These are phyloP conservation scores for Acanthurus tractus DNA, from an alignment of 2,797 vertebrate species.

Conservation along the genomic window DNA sequence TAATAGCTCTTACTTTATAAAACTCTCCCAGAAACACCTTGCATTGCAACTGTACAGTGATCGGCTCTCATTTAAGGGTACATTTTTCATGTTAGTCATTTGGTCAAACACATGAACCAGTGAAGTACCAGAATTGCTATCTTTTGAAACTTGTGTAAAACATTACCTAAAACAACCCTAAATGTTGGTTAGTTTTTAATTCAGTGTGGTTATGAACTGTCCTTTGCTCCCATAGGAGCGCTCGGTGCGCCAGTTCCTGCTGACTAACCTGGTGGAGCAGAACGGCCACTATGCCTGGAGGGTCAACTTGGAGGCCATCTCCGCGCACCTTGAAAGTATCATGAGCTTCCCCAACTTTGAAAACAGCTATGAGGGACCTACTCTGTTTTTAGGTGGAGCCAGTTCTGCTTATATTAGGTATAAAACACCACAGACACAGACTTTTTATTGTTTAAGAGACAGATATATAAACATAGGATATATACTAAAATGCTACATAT, in stretches of 20 bases:
- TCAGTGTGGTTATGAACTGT: not conserved
- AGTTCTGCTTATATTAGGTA: constrained; percentile 94
- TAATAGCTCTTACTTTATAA: too few species aligned
- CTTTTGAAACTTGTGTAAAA: too few species aligned
- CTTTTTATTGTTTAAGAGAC: not conserved
- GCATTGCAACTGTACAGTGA: too few species aligned
- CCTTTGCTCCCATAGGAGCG: constrained; percentile 79
- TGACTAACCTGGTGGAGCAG: constrained; percentile 93
- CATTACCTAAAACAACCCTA: too few species aligned
- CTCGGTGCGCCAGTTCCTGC: constrained; percentile 90
- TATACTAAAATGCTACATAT: not conserved
- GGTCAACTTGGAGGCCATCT: constrained; percentile 92
- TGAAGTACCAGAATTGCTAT: too few species aligned
- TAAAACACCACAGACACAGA: constrained; percentile 6
- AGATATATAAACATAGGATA: not conserved
- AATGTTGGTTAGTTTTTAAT: not conserved
- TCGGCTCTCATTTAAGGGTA: too few species aligned
- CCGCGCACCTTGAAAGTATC: constrained; percentile 87
- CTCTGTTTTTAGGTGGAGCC: constrained; percentile 93
- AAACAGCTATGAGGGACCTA: constrained; percentile 86
- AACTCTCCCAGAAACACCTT: too few species aligned
- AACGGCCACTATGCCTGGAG: constrained; percentile 90
- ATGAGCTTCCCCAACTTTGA: constrained; percentile 89
- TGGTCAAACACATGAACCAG: too few species aligned
- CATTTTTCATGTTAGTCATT: too few species aligned